A percentile compares a stretch with the other conserved stretches of the same genome.
Conservation (phyloP, 2,888 invertebrate species). For the Tinea semifulvella region DNA sequence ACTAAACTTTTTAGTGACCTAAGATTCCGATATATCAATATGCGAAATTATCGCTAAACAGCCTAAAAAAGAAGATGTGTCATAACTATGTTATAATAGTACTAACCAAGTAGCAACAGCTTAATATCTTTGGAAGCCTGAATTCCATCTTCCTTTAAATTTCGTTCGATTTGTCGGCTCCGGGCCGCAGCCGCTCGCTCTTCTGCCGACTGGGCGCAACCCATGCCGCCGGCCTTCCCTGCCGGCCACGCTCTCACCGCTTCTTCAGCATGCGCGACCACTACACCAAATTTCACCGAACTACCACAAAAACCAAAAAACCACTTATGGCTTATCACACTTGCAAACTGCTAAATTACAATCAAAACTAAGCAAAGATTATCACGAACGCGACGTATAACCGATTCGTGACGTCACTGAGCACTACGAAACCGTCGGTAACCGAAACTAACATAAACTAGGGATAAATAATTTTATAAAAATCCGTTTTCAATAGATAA, state of each 20-base stretch:
- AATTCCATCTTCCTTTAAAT: constrained; percentile 97
- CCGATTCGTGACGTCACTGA: background rate
- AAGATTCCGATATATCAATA: no score
- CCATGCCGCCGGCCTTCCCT: constrained; percentile 78
- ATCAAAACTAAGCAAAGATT: background rate
- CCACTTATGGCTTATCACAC: constrained; percentile 51
- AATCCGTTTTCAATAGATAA: constrained; percentile 68
- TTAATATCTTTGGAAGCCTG: constrained; percentile 99
- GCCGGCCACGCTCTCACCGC: constrained; percentile 70
- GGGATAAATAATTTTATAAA: constrained; percentile 59
- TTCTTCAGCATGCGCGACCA: constrained; percentile 62
- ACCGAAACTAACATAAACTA: constrained; percentile 14
- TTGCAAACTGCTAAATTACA: background rate
- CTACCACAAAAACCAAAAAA: constrained; percentile 57
- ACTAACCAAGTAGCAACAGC: constrained; percentile 94
- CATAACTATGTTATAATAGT: no score
- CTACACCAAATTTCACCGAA: constrained; percentile 43
- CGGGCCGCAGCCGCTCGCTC: constrained; percentile 98
- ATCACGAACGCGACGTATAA: background rate
- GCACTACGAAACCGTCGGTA: background rate
- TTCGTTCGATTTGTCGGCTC: constrained; percentile 97
- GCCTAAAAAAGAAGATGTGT: no score
- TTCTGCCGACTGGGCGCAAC: constrained; percentile 99
- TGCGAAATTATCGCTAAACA: no score
- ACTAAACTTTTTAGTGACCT: background rate